Evolutionary conservation across 1,140 invertebrate species (phyloP), one percentile per base, ranked within the genome.

Genomic region (Sinonovacula constricta): DNA sequence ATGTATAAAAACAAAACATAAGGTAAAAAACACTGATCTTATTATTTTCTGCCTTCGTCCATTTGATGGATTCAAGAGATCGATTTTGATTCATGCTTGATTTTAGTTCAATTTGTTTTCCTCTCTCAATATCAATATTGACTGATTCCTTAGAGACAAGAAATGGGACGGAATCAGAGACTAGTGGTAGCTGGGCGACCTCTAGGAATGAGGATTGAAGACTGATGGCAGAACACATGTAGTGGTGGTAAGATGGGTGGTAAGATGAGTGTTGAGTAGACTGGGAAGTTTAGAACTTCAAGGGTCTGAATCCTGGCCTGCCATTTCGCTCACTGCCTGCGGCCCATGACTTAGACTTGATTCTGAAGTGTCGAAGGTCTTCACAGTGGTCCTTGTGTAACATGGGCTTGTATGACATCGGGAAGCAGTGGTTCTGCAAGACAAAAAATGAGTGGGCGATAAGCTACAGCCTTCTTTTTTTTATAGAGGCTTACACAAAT

Each of bases 381-480:
- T 93, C 92, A 67, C 93, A 93, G 85, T 95, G 94, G 71, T 94
- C 93, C 2, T 94, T 94, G 85, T 97, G 93, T 45, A 94, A 88
- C 96, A 97, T 97, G 4, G 94, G 94, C 51, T 93, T 92, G 84
- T 97, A 97, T 0, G 93, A 92, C 26, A 93, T 91, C 0, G 96
- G 96, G 39, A 93, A 92, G 91, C 97, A 99, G 26, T 96, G 91
- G 0, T 93, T 91, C n/a, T 89, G 82, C 31, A 83, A 85, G 28
- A 72, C 12, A 70, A 79, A 60, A 65, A 65, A n/a, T n/a, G n/a
- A n/a, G n/a, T n/a, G n/a, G n/a, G n/a, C n/a, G n/a, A n/a, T n/a
- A n/a, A n/a, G n/a, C n/a, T n/a, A n/a, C n/a, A n/a, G n/a, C n/a
- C n/a, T n/a, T n/a, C n/a, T n/a, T n/a, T n/a, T n/a, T n/a, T n/a